Conservation (phyloP, 2,797 vertebrate species). For the Anguilla marmorata region DNA sequence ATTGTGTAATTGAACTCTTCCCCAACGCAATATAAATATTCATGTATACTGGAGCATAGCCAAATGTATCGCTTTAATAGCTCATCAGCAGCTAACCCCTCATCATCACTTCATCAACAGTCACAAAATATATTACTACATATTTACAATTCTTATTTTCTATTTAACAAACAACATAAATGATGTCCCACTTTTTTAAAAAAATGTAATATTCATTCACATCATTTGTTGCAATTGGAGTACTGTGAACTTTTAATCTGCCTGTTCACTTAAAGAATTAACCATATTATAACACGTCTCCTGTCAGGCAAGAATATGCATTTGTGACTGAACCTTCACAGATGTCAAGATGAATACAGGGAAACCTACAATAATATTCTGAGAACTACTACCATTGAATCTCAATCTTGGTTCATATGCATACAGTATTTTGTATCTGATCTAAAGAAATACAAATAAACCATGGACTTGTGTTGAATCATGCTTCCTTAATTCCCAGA, state of each 20-base stretch:
- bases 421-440: not conserved
- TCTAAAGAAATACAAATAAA: not conserved
- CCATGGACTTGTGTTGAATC: not conserved
- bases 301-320: no score
- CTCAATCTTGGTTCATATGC: not conserved
- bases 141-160: not conserved
- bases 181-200: no score
- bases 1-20: not conserved
- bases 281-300: no score
- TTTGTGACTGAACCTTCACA: no score
- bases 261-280: no score
- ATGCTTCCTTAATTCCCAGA: not conserved
- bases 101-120: no score
- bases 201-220: not conserved
- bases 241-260: not conserved
- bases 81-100: no score
- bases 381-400: not conserved
- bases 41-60: not conserved
- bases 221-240: not conserved
- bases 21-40: not conserved
- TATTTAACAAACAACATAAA: not conserved
- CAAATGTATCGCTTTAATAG: not conserved
- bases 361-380: not conserved
- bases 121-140: no score
- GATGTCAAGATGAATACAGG: no score